phyloP scores from a whole-genome alignment of 2,113 vertebrate genomes.

The Lepisosteus osseus region DNA sequence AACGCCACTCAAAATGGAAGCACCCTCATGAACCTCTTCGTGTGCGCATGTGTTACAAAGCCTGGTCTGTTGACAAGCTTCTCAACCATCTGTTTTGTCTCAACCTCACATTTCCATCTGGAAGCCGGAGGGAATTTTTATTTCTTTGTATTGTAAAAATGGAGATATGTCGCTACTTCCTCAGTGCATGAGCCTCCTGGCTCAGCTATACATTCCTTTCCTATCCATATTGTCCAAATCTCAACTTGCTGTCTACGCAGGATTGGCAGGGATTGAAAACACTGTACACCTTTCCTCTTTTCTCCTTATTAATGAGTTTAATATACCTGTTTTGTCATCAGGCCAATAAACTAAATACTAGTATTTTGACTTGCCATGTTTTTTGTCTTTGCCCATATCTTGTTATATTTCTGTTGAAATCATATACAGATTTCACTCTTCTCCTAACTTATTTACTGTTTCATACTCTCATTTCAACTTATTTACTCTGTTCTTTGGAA shows the following conservation, averaged over 20 bases:
- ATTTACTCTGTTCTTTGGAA: too few relatives aligned
- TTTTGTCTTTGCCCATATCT: too few relatives aligned
- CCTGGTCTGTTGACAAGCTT: slow-evolving; percentile 32
- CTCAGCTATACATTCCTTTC: background rate
- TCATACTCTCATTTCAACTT: too few relatives aligned
- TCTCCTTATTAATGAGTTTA: too few relatives aligned
- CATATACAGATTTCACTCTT: too few relatives aligned
- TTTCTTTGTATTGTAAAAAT: slow-evolving; percentile 7
- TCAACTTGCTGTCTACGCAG: too few relatives aligned
- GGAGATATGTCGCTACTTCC: background rate
- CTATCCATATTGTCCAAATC: slow-evolving; percentile 6
- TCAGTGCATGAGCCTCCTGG: background rate
- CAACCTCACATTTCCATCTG: slow-evolving; percentile 21
- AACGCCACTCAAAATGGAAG: slow-evolving; percentile 35
- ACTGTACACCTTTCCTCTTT: too few relatives aligned
- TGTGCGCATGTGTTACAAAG: slow-evolving; percentile 38
- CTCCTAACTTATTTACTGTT: too few relatives aligned
- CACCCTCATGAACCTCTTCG: slow-evolving; percentile 32
- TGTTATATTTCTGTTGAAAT: too few relatives aligned
- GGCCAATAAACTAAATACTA: too few relatives aligned
- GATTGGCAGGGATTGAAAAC: background rate
- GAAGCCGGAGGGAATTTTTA: slow-evolving; percentile 11
- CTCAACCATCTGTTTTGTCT: slow-evolving; percentile 48
- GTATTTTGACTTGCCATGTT: too few relatives aligned
- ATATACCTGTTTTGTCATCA: too few relatives aligned